Conservation (phyloP, 2,888 invertebrate species). For the Panzeria rudis region DNA sequence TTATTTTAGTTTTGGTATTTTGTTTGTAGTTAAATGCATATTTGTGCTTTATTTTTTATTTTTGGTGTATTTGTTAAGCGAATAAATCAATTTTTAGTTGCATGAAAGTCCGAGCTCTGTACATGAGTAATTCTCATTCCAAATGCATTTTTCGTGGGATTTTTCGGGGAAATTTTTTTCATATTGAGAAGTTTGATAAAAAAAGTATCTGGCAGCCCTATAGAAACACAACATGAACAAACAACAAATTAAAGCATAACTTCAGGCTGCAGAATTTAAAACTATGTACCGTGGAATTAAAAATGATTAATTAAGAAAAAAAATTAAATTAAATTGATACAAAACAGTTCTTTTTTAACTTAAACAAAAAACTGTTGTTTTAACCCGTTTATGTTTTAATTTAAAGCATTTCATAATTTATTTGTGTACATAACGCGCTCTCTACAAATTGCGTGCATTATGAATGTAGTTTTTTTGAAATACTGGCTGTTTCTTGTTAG, state of each 20-base stretch:
- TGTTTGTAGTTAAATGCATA: no score
- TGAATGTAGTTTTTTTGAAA: background rate
- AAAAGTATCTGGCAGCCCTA: background rate
- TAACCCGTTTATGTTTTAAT: conserved; percentile 5
- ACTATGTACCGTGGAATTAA: background rate
- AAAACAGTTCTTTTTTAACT: background rate
- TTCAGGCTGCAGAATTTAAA: conserved; percentile 2
- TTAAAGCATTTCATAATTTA: conserved; percentile 40
- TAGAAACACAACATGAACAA: background rate
- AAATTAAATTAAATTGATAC: background rate
- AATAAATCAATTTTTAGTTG: no score
- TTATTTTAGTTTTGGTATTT: no score
- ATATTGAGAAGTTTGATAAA: no score
- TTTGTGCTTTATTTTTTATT: no score
- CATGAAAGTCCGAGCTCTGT: no score
- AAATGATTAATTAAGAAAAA: background rate
- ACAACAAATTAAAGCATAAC: conserved; percentile 35
- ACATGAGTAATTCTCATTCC: no score
- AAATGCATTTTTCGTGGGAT: no score
- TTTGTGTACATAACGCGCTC: conserved; percentile 35
- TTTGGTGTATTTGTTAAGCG: no score
- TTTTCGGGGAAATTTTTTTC: no score
- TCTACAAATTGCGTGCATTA: conserved; percentile 57
- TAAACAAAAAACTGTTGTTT: background rate
- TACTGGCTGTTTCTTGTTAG: background rate